Conservation (phyloP, 1,140 invertebrate species). For the Cepaea nemoralis region DNA sequence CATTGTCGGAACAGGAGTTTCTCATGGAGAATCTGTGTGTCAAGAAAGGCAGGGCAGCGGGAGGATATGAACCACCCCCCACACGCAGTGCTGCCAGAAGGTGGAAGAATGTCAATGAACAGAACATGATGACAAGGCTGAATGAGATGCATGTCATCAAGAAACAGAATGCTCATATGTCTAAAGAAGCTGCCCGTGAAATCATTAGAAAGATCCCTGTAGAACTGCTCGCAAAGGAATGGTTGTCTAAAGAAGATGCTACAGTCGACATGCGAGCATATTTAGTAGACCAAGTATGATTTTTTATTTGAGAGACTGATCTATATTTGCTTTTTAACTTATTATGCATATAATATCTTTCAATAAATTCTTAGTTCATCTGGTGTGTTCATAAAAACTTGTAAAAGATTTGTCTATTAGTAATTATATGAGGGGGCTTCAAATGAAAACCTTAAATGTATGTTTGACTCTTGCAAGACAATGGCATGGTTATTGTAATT, state of each 20-base stretch:
- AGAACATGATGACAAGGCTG: slow-evolving; percentile 66
- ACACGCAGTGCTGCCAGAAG: slow-evolving; percentile 60
- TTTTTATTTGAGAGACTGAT: no score
- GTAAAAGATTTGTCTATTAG: no score
- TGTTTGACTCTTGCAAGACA: no score
- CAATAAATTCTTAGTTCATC: no score
- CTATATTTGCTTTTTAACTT: no score
- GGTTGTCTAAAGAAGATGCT: slow-evolving; percentile 66
- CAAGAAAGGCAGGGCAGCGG: neutral
- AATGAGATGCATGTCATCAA: slow-evolving; percentile 62
- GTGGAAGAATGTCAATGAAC: slow-evolving; percentile 67
- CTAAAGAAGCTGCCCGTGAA: slow-evolving; percentile 60
- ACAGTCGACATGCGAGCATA: slow-evolving; percentile 68
- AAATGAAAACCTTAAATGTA: no score
- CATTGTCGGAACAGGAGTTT: neutral
- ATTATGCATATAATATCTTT: no score
- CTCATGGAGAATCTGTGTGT: slow-evolving; percentile 31
- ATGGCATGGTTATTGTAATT: no score
- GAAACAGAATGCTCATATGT: slow-evolving; percentile 56
- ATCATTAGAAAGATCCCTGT: slow-evolving; percentile 69
- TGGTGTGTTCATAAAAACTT: no score
- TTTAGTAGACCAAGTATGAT: slow-evolving; percentile 63
- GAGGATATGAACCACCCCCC: slow-evolving; percentile 38
- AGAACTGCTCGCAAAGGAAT: slow-evolving; percentile 69
- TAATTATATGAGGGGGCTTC: no score